Conservation (phyloP, 2,797 vertebrate species). For the Pangasius mekongensis region DNA sequence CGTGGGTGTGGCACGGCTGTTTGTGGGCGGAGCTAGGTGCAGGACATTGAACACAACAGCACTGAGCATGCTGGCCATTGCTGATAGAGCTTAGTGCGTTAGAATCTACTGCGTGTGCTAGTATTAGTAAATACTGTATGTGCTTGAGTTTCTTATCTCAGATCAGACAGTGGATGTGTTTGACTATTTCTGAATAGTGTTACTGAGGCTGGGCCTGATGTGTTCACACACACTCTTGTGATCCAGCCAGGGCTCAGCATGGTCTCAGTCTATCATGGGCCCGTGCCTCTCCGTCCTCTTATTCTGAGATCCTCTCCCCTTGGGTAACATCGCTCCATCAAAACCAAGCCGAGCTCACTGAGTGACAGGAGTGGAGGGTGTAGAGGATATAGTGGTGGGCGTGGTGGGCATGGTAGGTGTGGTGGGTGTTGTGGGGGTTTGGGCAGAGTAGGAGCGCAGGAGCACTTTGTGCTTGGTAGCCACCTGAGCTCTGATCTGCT, state of each 20-base stretch:
- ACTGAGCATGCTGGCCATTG: slow-evolving; percentile 59
- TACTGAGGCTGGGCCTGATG: slow-evolving; percentile 58
- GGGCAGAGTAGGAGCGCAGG: slow-evolving; percentile 87
- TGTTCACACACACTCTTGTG: slow-evolving; percentile 36
- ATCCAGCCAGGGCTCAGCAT: slow-evolving; percentile 31
- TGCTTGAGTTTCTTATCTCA: slow-evolving; percentile 31
- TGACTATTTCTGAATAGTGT: slow-evolving; percentile 34
- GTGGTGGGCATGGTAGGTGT: slow-evolving; percentile 71
- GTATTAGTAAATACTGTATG: slow-evolving; percentile 16
- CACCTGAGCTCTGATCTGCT: slow-evolving; percentile 76
- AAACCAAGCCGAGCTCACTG: slow-evolving; percentile 72
- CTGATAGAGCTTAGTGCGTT: slow-evolving; percentile 51
- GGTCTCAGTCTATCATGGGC: slow-evolving; percentile 23
- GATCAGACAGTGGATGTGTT: slow-evolving; percentile 23
- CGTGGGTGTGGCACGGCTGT: not conserved
- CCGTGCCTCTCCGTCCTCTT: slow-evolving; percentile 44
- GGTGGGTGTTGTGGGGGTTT: slow-evolving; percentile 77
- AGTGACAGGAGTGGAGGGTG: slow-evolving; percentile 71
- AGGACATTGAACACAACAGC: slow-evolving; percentile 50
- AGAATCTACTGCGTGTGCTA: slow-evolving; percentile 32
- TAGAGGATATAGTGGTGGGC: slow-evolving; percentile 68
- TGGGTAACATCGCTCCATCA: slow-evolving; percentile 53
- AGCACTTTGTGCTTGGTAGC: slow-evolving; percentile 98
- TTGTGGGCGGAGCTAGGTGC: slow-evolving; percentile 23
- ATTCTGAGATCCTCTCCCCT: slow-evolving; percentile 55